Conservation (phyloP, 2,888 invertebrate species). For the Atethmia centrago region DNA sequence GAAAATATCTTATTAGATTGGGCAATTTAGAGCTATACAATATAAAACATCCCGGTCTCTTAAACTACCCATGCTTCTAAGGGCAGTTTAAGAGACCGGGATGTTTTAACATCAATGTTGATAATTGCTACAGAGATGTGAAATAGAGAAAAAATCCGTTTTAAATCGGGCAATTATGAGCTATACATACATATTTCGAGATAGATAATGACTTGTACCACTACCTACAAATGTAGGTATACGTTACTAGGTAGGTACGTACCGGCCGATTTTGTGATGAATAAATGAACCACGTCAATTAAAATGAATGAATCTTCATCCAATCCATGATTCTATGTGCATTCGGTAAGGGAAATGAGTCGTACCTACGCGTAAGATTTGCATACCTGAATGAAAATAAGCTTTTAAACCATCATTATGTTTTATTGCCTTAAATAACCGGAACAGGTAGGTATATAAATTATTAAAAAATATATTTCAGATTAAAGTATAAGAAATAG, state of each 20-base stretch:
- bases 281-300: constrained; percentile 39
- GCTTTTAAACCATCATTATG: constrained; percentile 12
- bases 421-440: constrained; percentile 4
- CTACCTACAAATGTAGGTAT: too few relatives aligned
- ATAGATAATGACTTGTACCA: not conserved
- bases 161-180: constrained; percentile 34
- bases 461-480: not conserved
- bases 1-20: constrained; percentile 37
- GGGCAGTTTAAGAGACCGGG: not conserved
- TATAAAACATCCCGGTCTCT: too few relatives aligned
- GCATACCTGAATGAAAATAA: constrained; percentile 34
- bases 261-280: constrained; percentile 9
- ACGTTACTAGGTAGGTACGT: constrained; percentile 1
- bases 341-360: constrained; percentile 8
- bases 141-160: constrained; percentile 17
- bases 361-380: not conserved
- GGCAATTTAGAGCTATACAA: constrained; percentile 19
- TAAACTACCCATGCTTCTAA: too few relatives aligned
- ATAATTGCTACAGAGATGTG: constrained; percentile 23
- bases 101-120: constrained; percentile 3
- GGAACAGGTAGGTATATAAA: not conserved
- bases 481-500: not conserved
- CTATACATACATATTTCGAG: not conserved
- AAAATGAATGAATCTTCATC: constrained; percentile 33
- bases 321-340: constrained; percentile 17